Conservation (phyloP, 2,797 vertebrate species). For the Chromis chromis region DNA sequence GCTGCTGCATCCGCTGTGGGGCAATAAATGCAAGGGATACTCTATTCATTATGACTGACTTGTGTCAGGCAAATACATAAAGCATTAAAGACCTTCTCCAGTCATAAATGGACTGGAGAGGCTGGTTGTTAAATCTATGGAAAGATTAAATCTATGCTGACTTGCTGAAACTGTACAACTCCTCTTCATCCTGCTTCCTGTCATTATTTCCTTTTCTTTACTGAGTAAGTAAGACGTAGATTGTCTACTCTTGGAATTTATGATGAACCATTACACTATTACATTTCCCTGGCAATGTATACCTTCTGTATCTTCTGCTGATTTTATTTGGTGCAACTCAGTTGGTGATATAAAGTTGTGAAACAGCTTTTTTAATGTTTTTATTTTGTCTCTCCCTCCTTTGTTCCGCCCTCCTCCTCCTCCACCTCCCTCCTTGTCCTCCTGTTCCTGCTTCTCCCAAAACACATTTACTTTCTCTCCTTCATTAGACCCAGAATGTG, state of each 20-base stretch:
- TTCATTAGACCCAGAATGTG: slow-evolving; percentile 90
- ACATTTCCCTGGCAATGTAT: not conserved
- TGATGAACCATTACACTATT: slow-evolving; percentile 17
- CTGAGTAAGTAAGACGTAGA: slow-evolving; percentile 27
- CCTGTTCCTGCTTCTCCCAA: slow-evolving; percentile 32
- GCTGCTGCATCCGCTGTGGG: slow-evolving; percentile 24
- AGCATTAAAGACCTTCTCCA: slow-evolving; percentile 52
- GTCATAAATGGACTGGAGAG: slow-evolving; percentile 62
- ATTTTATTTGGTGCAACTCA: slow-evolving; percentile 10
- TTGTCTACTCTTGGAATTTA: slow-evolving; percentile 22
- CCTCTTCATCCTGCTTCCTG: slow-evolving; percentile 28
- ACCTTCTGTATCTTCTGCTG: not conserved
- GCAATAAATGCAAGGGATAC: slow-evolving; percentile 60
- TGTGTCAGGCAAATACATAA: slow-evolving; percentile 53
- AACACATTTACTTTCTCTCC: slow-evolving; percentile 56
- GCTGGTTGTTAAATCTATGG: slow-evolving; percentile 64
- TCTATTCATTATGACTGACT: slow-evolving; percentile 68
- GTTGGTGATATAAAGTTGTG: slow-evolving; percentile 29
- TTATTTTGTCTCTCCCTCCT: slow-evolving; percentile 5
- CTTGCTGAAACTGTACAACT: slow-evolving; percentile 53
- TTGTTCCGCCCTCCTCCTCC: slow-evolving; percentile 1
- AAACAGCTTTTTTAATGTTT: slow-evolving; percentile 5
- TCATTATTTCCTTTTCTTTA: slow-evolving; percentile 35
- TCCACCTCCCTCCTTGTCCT: slow-evolving; percentile 17
- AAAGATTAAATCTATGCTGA: slow-evolving; percentile 79